Evolutionary conservation across 2,113 vertebrate genomes (phyloP).

Genomic region (Cyanistes caeruleus): DNA sequence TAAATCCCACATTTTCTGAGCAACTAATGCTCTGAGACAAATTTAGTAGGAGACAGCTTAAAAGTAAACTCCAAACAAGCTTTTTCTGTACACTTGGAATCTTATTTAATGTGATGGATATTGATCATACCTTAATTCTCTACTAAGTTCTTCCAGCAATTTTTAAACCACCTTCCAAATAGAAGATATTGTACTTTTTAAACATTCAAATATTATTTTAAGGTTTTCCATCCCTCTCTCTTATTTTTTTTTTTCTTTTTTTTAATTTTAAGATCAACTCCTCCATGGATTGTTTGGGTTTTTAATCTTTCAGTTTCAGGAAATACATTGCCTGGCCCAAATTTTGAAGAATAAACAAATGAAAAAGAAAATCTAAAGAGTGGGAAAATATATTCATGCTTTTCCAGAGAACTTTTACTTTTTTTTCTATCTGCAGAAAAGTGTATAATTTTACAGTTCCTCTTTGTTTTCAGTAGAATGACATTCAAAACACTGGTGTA

Average conservation of each 20-base stretch:
- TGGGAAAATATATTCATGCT: neutral
- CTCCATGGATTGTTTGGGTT: neutral
- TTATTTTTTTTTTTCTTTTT: neutral
- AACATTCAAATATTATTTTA: neutral
- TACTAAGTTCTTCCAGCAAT: neutral
- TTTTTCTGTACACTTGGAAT: neutral
- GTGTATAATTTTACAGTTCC: neutral
- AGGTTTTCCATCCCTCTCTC: neutral
- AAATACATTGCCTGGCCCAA: neutral
- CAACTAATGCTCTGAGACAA: neutral
- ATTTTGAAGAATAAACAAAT: neutral
- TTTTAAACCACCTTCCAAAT: neutral
- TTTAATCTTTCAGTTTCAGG: neutral
- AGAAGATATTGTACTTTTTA: neutral
- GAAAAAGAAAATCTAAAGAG: neutral
- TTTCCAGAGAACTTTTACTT: neutral
- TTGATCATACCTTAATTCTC: neutral
- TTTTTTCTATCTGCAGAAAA: neutral
- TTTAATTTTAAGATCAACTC: neutral
- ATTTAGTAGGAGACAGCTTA: neutral
- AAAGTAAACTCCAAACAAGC: neutral
- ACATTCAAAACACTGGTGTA: neutral
- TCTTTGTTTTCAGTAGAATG: neutral
- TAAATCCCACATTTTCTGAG: neutral
- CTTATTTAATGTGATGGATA: neutral